A percentile compares a stretch with the other conserved stretches of the same genome.
Evolutionary conservation across 2,888 invertebrate species (phyloP).

Genomic region (Chirona hameri): DNA sequence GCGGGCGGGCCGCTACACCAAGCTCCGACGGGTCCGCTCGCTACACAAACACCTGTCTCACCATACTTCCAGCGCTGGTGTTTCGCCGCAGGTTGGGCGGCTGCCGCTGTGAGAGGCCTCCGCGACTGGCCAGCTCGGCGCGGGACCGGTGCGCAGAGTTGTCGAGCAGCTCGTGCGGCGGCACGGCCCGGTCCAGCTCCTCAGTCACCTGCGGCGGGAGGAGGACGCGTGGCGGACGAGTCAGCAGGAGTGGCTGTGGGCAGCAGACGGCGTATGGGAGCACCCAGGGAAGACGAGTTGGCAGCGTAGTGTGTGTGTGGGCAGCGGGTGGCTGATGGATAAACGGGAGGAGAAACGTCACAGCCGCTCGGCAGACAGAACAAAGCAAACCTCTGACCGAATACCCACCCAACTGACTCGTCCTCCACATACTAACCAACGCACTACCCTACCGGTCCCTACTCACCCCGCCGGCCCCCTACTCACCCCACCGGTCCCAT

Average conservation of each 20-base stretch:
- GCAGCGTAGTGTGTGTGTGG: too few species aligned
- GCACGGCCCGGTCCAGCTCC: slow-evolving; percentile 81
- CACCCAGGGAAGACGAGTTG: too few species aligned
- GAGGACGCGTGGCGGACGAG: neutral
- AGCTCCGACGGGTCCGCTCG: too few species aligned
- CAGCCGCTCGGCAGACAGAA: neutral
- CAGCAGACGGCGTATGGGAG: neutral
- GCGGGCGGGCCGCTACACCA: neutral
- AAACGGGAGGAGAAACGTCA: neutral
- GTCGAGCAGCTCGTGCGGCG: slow-evolving; percentile 80
- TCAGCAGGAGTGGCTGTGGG: neutral
- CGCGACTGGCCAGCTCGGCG: slow-evolving; percentile 73
- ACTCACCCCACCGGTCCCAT: too few species aligned
- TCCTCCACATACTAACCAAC: too few species aligned
- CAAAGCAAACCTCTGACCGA: too few species aligned
- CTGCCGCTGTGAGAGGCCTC: slow-evolving; percentile 66
- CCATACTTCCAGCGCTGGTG: slow-evolving; percentile 32
- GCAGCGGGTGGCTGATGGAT: too few species aligned
- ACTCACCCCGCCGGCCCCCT: too few species aligned
- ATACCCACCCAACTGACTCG: too few species aligned
- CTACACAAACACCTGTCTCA: slow-evolving; percentile 23
- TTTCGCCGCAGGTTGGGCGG: slow-evolving; percentile 46
- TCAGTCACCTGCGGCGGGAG: slow-evolving; percentile 53
- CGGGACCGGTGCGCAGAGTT: slow-evolving; percentile 77
- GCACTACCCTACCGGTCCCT: too few species aligned